Evolutionary conservation across 1,140 invertebrate genomes (phyloP).

Genomic region (Amphibalanus amphitrite): DNA sequence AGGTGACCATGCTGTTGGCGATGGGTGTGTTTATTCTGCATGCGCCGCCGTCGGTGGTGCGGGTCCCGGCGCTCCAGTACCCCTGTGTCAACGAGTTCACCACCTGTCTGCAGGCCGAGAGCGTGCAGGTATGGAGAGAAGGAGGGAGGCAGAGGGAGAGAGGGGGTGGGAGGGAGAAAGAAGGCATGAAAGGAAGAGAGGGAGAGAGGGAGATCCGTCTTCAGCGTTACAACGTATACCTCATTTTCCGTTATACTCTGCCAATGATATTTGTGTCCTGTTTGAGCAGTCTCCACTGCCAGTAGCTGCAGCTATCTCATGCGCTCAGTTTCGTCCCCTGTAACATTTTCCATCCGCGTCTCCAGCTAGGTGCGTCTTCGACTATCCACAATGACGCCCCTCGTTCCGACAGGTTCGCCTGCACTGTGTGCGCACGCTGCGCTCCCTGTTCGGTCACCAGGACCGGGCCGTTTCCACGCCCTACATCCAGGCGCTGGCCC

Average conservation of each 20-base stretch:
- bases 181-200: conserved; percentile 4
- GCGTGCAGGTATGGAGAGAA: conserved; percentile 46
- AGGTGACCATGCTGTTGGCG: conserved; percentile 63
- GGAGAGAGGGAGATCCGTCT: too few relatives aligned
- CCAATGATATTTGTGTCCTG: too few relatives aligned
- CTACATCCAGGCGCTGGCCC: conserved; percentile 64
- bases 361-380: too few relatives aligned
- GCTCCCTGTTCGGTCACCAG: conserved; percentile 50
- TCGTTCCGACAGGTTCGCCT: conserved; percentile 40
- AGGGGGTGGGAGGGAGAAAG: too few relatives aligned
- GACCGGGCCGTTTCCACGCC: conserved; percentile 49
- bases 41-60: conserved; percentile 52
- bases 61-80: conserved; percentile 63
- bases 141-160: too few relatives aligned
- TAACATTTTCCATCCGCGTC: too few relatives aligned
- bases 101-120: conserved; percentile 59
- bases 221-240: too few relatives aligned
- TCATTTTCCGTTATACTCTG: too few relatives aligned
- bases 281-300: too few relatives aligned
- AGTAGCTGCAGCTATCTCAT: too few relatives aligned
- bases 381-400: too few relatives aligned
- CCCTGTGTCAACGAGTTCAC: conserved; percentile 85
- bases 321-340: too few relatives aligned
- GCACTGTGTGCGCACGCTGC: conserved; percentile 58
- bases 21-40: conserved; percentile 74